These are phyloP conservation scores for Mus minutoides DNA, from an alignment of 2,797 vertebrate species.

Conservation along the genomic window DNA sequence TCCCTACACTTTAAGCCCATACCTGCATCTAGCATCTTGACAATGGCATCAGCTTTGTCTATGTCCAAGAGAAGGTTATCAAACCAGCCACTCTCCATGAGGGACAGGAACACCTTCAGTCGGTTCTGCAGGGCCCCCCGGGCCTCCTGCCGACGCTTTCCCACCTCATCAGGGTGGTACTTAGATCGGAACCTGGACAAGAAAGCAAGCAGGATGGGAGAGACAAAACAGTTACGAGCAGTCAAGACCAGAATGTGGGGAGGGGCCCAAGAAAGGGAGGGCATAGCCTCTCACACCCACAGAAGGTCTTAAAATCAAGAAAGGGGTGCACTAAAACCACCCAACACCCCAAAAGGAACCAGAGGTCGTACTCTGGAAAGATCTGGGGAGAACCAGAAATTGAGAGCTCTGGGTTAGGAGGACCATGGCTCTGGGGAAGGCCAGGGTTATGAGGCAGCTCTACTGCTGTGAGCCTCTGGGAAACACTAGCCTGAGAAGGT, in stretches of 20 bases:
- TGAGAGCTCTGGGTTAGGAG: conserved; percentile 63
- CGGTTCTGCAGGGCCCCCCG: conserved; percentile 92
- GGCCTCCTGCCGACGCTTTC: conserved; percentile 91
- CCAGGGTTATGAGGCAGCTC: conserved; percentile 28
- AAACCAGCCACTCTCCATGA: conserved; percentile 94
- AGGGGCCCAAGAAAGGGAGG: conserved; percentile 71
- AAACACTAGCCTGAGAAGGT: conserved; percentile 4
- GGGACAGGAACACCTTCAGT: conserved; percentile 91
- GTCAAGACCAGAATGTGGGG: conserved; percentile 38
- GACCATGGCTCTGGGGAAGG: background rate
- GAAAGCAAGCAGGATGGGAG: background rate
- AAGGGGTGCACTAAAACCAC: conserved; percentile 61
- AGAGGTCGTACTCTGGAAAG: conserved; percentile 57
- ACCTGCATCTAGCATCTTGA: conserved; percentile 96
- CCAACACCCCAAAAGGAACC: conserved; percentile 67
- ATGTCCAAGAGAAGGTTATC: conserved; percentile 93
- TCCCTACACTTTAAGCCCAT: background rate
- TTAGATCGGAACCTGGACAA: conserved; percentile 93
- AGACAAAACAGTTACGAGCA: conserved; percentile 52
- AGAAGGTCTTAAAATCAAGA: conserved; percentile 56
- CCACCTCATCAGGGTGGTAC: conserved; percentile 95
- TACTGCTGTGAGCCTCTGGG: conserved; percentile 6
- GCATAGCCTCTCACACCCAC: conserved; percentile 68
- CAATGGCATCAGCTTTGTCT: conserved; percentile 91
- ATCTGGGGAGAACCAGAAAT: conserved; percentile 53